A percentile compares a stretch with the other conserved stretches of the same genome.
Evolutionary conservation across 2,888 invertebrate species (phyloP).

Genomic region (Atethmia centrago): DNA sequence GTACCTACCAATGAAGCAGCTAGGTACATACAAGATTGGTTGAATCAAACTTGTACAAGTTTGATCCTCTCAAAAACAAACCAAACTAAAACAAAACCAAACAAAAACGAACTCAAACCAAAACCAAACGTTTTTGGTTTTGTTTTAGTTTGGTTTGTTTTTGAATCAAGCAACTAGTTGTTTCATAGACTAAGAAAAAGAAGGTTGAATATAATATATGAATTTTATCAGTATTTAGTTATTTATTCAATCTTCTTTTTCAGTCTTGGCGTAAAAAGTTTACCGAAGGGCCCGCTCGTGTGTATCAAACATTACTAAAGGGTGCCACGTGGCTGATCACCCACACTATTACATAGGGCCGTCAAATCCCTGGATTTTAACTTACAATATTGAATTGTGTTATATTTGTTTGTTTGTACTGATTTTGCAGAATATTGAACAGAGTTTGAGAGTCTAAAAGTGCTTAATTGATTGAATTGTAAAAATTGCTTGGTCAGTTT

Average conservation of each 20-base stretch:
- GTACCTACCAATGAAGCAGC: background rate
- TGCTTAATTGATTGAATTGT: slow-evolving; percentile 34
- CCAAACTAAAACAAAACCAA: too few relatives aligned
- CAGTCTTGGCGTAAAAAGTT: background rate
- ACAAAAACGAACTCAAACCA: too few relatives aligned
- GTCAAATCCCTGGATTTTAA: slow-evolving; percentile 72
- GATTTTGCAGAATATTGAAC: slow-evolving; percentile 49
- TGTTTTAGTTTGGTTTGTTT: too few relatives aligned
- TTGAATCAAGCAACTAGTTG: too few relatives aligned
- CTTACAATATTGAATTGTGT: slow-evolving; percentile 73
- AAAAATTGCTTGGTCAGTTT: slow-evolving; percentile 8
- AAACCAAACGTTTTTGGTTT: too few relatives aligned
- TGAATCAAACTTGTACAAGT: too few relatives aligned
- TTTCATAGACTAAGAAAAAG: background rate
- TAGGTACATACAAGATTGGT: too few relatives aligned
- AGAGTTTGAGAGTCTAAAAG: slow-evolving; percentile 21
- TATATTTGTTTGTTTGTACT: slow-evolving; percentile 59
- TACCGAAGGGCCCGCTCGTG: slow-evolving; percentile 49
- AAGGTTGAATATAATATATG: background rate
- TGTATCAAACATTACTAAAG: slow-evolving; percentile 72
- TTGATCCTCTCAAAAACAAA: too few relatives aligned
- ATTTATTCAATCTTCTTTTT: background rate
- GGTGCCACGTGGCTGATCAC: slow-evolving; percentile 77
- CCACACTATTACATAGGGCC: slow-evolving; percentile 73
- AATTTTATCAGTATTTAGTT: background rate